Conservation (phyloP, 2,888 invertebrate genomes). For the Escarpia spicata region DNA sequence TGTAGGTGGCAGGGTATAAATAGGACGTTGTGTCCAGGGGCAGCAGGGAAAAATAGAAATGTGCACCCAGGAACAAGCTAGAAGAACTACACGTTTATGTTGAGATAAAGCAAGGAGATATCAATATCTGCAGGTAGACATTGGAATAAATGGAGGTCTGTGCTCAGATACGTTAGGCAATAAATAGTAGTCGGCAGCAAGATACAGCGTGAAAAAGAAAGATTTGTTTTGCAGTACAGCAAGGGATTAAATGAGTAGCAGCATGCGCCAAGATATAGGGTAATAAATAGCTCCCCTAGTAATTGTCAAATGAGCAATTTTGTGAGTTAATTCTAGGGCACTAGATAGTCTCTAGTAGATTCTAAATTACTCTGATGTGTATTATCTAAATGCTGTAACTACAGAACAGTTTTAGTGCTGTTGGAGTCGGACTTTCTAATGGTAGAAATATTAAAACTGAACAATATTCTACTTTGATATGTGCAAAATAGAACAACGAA, state of each 20-base stretch:
- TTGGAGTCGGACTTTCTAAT: no score
- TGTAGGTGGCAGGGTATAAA: not conserved
- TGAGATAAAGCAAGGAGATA: not conserved
- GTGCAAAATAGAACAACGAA: not conserved
- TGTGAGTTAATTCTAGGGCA: no score
- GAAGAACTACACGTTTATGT: not conserved
- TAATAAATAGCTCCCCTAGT: no score
- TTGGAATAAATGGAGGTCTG: not conserved
- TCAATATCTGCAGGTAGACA: not conserved
- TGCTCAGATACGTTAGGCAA: not conserved
- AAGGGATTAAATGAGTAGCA: not conserved
- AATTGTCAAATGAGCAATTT: not conserved
- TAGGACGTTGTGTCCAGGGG: not conserved
- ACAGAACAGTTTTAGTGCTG: no score
- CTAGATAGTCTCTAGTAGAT: no score
- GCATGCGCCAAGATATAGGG: not conserved
- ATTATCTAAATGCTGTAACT: no score
- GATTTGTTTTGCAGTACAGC: not conserved
- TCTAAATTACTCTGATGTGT: no score
- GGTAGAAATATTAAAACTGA: no score
- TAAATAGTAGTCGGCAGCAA: not conserved
- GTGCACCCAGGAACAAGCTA: not conserved
- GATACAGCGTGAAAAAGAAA: not conserved
- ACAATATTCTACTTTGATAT: not conserved
- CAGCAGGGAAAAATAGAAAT: not conserved